phyloP scores from a whole-genome alignment of 1,140 invertebrate genomes.

The Drosophila melanogaster region DNA sequence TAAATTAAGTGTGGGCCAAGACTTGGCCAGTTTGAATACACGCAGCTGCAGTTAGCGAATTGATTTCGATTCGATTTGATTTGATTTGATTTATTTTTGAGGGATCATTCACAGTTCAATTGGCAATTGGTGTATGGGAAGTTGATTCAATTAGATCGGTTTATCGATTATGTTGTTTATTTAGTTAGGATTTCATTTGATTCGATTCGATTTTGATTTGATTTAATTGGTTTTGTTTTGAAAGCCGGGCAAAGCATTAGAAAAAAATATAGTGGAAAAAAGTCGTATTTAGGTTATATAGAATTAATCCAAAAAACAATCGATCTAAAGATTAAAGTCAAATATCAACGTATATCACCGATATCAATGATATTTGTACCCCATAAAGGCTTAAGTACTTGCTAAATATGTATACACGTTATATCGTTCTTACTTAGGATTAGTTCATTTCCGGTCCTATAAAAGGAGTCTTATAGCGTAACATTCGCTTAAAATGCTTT shows the following conservation, averaged over 20 bases:
- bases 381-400: too few relatives aligned
- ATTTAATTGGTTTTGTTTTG: constrained; percentile 42
- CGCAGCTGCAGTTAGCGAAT: constrained; percentile 89
- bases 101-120: constrained; percentile 36
- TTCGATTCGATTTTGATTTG: constrained; percentile 22
- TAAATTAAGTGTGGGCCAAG: constrained; percentile 98
- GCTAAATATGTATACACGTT: constrained; percentile 18
- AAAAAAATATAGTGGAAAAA: constrained; percentile 71
- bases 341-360: constrained; percentile 11
- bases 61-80: constrained; percentile 28
- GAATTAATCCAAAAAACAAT: constrained; percentile 56
- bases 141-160: constrained; percentile 21
- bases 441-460: constrained; percentile 18
- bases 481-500: constrained; percentile 49
- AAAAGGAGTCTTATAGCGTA: constrained; percentile 21
- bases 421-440: constrained; percentile 29
- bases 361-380: not conserved
- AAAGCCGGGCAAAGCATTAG: constrained; percentile 84
- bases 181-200: constrained; percentile 15
- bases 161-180: constrained; percentile 25
- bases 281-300: constrained; percentile 49
- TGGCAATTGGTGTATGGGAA: constrained; percentile 25
- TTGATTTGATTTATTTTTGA: constrained; percentile 27
- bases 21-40: constrained; percentile 99
- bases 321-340: constrained; percentile 15